Conservation (phyloP, 2,797 vertebrate genomes). For the Iguana delicatissima region DNA sequence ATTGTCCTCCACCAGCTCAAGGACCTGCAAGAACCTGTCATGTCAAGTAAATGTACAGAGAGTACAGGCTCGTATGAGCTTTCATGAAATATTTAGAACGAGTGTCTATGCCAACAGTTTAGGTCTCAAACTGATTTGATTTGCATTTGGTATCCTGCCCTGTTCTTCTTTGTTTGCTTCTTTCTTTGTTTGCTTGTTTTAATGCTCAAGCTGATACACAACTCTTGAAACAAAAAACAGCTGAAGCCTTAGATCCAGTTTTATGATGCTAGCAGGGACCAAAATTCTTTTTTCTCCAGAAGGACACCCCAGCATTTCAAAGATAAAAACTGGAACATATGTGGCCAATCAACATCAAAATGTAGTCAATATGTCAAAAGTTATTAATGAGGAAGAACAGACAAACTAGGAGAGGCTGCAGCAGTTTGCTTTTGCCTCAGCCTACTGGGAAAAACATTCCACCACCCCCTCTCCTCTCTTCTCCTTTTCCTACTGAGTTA, state of each 20-base stretch:
- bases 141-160: neutral
- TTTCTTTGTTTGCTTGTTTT: neutral
- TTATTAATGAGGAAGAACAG: too few relatives aligned
- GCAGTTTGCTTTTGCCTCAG: too few relatives aligned
- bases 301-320: neutral
- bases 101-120: constrained; percentile 5
- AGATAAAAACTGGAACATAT: neutral
- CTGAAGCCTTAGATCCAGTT: neutral
- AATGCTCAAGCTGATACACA: neutral
- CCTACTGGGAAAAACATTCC: neutral
- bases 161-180: neutral
- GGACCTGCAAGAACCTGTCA: constrained; percentile 6
- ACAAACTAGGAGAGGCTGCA: too few relatives aligned
- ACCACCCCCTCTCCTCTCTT: neutral
- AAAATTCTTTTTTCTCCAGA: neutral
- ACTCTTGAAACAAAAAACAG: neutral
- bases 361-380: too few relatives aligned
- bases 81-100: neutral
- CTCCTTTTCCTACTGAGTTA: too few relatives aligned
- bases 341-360: too few relatives aligned
- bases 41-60: neutral
- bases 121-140: neutral
- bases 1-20: neutral
- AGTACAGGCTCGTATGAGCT: neutral
- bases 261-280: neutral